Evolutionary conservation across 2,797 vertebrate species (phyloP).

Genomic region (Poecilia gillii): DNA sequence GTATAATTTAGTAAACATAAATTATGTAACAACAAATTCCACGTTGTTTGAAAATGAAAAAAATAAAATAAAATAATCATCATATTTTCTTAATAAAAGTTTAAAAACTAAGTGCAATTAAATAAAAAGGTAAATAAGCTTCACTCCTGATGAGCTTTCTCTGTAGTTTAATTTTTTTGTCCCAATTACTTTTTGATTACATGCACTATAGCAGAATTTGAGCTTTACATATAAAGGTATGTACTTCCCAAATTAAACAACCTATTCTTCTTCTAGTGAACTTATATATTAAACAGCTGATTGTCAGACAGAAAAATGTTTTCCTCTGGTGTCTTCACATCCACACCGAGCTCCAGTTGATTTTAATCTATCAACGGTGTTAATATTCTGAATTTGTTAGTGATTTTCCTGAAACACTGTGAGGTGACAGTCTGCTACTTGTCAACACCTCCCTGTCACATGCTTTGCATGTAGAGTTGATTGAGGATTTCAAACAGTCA

Average conservation of each 20-base stretch:
- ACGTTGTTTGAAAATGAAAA: background rate
- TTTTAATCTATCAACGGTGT: background rate
- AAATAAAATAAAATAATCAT: background rate
- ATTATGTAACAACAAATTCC: too few relatives aligned
- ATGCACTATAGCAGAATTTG: background rate
- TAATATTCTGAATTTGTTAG: background rate
- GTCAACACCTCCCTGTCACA: background rate
- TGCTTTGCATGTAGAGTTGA: background rate
- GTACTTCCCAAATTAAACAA: background rate
- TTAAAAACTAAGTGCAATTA: background rate
- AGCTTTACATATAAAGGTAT: background rate
- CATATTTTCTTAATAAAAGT: background rate
- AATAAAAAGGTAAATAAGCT: background rate
- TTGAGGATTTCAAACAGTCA: background rate
- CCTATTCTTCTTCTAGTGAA: background rate
- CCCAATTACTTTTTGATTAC: background rate
- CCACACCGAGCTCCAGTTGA: background rate
- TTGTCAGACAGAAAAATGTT: background rate
- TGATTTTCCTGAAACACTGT: background rate
- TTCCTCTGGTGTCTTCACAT: background rate
- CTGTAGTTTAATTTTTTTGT: background rate
- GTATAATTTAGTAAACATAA: background rate
- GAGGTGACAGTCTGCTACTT: background rate
- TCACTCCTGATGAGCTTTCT: background rate
- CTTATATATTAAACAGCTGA: background rate